phyloP scores from a whole-genome alignment of 2,888 invertebrate species.

The Cantharis lateralis region DNA sequence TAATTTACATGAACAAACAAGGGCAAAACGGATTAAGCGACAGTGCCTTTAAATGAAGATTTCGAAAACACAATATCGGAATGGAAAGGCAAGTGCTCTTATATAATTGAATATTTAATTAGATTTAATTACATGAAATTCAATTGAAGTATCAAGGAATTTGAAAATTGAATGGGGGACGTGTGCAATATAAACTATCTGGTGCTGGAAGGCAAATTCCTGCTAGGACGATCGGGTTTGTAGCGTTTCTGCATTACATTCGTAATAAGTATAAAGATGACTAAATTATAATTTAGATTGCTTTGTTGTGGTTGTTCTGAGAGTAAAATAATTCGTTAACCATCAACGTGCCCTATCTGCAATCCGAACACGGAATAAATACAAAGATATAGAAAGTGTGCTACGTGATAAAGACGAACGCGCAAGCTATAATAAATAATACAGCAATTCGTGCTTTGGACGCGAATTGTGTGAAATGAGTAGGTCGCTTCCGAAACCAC shows the following conservation, averaged over 20 bases:
- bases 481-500: conserved; percentile 23
- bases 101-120: conserved; percentile 34
- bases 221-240: not conserved
- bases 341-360: conserved; percentile 39
- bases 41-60: conserved; percentile 29
- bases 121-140: conserved; percentile 29
- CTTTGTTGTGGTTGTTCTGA: conserved; percentile 30
- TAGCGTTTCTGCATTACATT: not conserved
- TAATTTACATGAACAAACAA: conserved; percentile 34
- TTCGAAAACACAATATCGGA: conserved; percentile 25
- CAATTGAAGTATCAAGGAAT: conserved; percentile 17
- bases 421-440: conserved; percentile 50
- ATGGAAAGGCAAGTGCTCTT: conserved; percentile 24
- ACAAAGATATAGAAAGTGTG: conserved; percentile 46
- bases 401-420: conserved; percentile 49
- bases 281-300: conserved; percentile 35
- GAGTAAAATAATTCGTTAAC: conserved; percentile 33
- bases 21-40: conserved; percentile 33
- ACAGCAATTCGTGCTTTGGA: conserved; percentile 43
- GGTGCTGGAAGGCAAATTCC: not conserved
- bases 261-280: conserved; percentile 7
- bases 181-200: not conserved
- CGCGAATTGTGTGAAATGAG: conserved; percentile 34
- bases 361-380: conserved; percentile 41
- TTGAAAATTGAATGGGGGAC: conserved; percentile 9